Evolutionary conservation across 2,888 invertebrate genomes (phyloP).

Genomic region (Hemaris fuciformis): DNA sequence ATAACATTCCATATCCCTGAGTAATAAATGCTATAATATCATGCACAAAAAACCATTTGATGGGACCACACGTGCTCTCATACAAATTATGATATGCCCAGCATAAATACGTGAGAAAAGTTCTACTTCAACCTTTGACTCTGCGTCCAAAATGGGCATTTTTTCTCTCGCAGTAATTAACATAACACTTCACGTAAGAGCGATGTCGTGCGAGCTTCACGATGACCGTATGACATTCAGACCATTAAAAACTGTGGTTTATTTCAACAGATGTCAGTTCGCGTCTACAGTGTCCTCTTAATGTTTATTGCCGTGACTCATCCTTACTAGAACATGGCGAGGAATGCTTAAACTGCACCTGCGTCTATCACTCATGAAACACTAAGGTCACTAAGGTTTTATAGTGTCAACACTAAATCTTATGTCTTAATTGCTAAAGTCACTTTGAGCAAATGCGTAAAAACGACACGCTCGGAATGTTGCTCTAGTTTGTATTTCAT

Average conservation of each 20-base stretch:
- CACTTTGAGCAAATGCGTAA: slow-evolving; percentile 2
- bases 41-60: slow-evolving; percentile 14
- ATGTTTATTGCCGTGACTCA: slow-evolving; percentile 49
- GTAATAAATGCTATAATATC: neutral
- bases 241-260: slow-evolving; percentile 59
- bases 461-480: neutral
- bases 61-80: slow-evolving; percentile 21
- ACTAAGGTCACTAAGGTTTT: slow-evolving; percentile 13
- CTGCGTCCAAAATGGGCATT: slow-evolving; percentile 41
- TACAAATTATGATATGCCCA: slow-evolving; percentile 7
- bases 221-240: slow-evolving; percentile 47
- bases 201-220: slow-evolving; percentile 29
- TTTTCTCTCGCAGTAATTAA: slow-evolving; percentile 60
- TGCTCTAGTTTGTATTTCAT: neutral
- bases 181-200: slow-evolving; percentile 43
- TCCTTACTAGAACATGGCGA: slow-evolving; percentile 32
- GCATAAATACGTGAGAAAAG: slow-evolving; percentile 51
- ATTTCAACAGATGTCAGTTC: slow-evolving; percentile 23
- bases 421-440: slow-evolving; percentile 12
- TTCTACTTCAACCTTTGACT: slow-evolving; percentile 55
- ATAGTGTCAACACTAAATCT: slow-evolving; percentile 10
- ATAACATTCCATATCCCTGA: neutral
- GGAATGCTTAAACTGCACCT: slow-evolving; percentile 14
- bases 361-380: slow-evolving; percentile 8
- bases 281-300: slow-evolving; percentile 11